phyloP scores from a whole-genome alignment of 1,140 invertebrate species.

The Ceratina japonica region DNA sequence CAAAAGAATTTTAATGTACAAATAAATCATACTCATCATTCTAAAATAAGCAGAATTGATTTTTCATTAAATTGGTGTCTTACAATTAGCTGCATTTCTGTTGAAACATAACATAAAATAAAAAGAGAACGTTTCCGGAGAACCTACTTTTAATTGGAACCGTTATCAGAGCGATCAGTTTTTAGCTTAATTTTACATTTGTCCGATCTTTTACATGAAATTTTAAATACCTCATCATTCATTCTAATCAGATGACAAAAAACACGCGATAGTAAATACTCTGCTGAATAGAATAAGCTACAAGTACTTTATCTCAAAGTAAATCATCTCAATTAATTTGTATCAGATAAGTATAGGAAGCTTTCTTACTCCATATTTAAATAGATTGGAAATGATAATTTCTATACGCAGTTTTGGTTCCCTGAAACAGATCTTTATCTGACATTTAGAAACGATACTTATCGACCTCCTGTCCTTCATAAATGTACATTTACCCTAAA shows the following conservation, averaged over 20 bases:
- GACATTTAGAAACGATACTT: too few species aligned
- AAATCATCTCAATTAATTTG: not conserved
- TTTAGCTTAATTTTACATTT: conserved; percentile 82
- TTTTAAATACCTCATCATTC: not conserved
- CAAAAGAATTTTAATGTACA: too few species aligned
- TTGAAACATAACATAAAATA: too few species aligned
- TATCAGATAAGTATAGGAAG: not conserved
- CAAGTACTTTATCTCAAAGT: not conserved
- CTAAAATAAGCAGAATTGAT: too few species aligned
- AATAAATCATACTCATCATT: too few species aligned
- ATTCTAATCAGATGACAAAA: conserved; percentile 14
- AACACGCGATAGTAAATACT: not conserved
- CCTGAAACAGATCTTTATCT: too few species aligned
- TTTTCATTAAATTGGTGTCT: too few species aligned
- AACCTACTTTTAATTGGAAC: conserved; percentile 82
- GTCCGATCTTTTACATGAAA: not conserved
- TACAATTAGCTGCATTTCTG: too few species aligned
- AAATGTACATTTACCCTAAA: too few species aligned
- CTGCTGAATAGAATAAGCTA: not conserved
- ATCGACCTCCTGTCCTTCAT: too few species aligned
- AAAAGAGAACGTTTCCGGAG: not conserved
- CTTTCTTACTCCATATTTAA: not conserved
- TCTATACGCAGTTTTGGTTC: too few species aligned
- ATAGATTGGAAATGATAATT: too few species aligned
- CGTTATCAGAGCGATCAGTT: conserved; percentile 80